These are phyloP conservation scores for Gonioctena quinquepunctata DNA, from an alignment of 1,140 invertebrate genomes.

Conservation along the genomic window DNA sequence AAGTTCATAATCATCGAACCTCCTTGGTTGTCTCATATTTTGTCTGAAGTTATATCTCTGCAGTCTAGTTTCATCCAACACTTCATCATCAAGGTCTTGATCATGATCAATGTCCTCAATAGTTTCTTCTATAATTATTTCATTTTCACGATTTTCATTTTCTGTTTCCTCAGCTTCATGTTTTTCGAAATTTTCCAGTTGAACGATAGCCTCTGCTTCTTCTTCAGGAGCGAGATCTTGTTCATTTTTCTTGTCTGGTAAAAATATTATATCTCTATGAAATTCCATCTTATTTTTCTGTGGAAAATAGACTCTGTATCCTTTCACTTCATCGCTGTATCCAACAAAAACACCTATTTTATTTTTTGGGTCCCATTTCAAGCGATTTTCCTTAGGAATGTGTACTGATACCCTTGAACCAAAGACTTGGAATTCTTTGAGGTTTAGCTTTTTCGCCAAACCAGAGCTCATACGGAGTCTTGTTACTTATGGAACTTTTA, in stretches of 20 bases:
- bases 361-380: conserved; percentile 52
- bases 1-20: no score
- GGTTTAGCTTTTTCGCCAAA: conserved; percentile 34
- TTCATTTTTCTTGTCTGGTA: conserved; percentile 14
- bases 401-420: conserved; percentile 49
- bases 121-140: no score
- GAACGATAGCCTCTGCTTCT: no score
- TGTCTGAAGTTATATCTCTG: no score
- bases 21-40: no score
- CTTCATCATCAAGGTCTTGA: no score
- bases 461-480: conserved; percentile 53
- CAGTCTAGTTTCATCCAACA: no score
- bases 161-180: no score
- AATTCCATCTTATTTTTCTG: conserved; percentile 20
- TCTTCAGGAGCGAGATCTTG: no score
- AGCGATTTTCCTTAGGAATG: conserved; percentile 50
- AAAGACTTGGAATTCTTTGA: conserved; percentile 48
- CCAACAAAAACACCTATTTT: conserved; percentile 51
- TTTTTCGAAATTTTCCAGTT: no score
- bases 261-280: conserved; percentile 16
- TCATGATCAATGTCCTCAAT: no score
- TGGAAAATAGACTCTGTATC: conserved; percentile 15
- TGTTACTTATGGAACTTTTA: conserved; percentile 39
- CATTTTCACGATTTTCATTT: no score
- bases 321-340: conserved; percentile 42